Evolutionary conservation across 1,140 invertebrate genomes (phyloP), one percentile per base, ranked within the genome.

Genomic region (Laupala kohalensis): DNA sequence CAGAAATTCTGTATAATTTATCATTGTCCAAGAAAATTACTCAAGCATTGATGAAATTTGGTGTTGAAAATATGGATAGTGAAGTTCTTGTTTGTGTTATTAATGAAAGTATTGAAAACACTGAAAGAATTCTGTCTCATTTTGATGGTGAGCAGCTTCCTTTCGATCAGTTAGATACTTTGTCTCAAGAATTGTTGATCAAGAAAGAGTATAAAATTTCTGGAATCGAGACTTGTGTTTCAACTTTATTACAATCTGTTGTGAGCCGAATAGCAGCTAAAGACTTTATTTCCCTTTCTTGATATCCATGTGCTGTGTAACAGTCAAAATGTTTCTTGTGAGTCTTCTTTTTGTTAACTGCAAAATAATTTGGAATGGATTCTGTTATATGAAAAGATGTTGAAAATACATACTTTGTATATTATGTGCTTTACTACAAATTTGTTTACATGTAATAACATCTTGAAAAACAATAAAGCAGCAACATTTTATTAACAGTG

Each of bases 1-100:
- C 87, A 0, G 90, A 92, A 81, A 84, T 90, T 30, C 76, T 92
- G 29, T 91, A 85, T 75, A 88, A 86, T 77, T 80, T 92, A 66
- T 90, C 89, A 0, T 77, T 86, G 15, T 86, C 86, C 0, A 89
- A 87, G 77, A 90, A 90, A 76, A 90, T 90, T 72, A 83, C 84
- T 3, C 83, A 86, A 74, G 88, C 89, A 69, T 79, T 92, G 64
- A 79, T 77, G 25, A 86, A 82, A 71, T 90, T 90, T 81, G 87
- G 88, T 15, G 83, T 88, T 67, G 79, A 83, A 67, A 85, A 87
- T 29, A 78, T 76, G 9, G 84, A 86, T 27, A 80, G 77, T 6
- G 82, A 83, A 71, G 76, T 90, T 67, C 74, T 90, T 25, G 76
- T 89, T 28, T 84, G 83, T 71, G 76, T 85, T n/a, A 76, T 90